Percentiles rank a stretch among this genome's conserved stretches.
Conservation (phyloP, 23 tunicate genomes). For the Pegea sp. region DNA sequence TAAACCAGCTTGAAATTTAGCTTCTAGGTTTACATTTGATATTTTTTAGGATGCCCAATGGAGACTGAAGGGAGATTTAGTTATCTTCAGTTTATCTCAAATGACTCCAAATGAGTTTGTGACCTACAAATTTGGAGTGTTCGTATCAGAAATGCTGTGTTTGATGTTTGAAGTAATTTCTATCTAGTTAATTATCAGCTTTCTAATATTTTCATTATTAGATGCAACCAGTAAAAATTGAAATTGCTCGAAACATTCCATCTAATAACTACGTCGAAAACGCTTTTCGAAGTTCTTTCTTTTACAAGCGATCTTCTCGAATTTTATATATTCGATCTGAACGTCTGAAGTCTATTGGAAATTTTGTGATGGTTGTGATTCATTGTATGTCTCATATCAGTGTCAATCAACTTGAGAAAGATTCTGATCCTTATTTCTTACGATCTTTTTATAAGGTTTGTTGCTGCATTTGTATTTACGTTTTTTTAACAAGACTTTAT, state of each 20-base stretch:
- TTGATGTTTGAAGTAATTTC: conserved; percentile 36
- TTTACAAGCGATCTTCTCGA: conserved; percentile 38
- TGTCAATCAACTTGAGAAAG: conserved; percentile 72
- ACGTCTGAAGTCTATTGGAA: conserved; percentile 58
- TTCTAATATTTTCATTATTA: background rate
- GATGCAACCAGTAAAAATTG: conserved; percentile 28
- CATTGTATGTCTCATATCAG: conserved; percentile 82
- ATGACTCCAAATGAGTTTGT: conserved; percentile 72
- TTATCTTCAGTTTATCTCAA: conserved; percentile 17
- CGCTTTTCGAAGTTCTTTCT: conserved; percentile 87
- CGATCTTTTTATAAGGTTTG: conserved; percentile 81
- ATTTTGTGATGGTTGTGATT: conserved; percentile 69
- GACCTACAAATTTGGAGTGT: conserved; percentile 63
- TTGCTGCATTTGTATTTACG: background rate
- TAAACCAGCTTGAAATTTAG: conserved; percentile 1
- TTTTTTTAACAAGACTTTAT: background rate
- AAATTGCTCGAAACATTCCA: conserved; percentile 49
- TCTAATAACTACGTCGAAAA: conserved; percentile 58
- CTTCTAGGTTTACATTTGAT: background rate
- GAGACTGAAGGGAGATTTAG: conserved; percentile 30
- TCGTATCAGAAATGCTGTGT: conserved; percentile 44
- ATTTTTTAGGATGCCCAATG: conserved; percentile 65
- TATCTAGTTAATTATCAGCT: background rate
- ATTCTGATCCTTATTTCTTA: conserved; percentile 74
- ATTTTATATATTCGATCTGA: conserved; percentile 45